Evolutionary conservation across 2,113 vertebrate genomes (phyloP).

Genomic region (Tachycineta bicolor): DNA sequence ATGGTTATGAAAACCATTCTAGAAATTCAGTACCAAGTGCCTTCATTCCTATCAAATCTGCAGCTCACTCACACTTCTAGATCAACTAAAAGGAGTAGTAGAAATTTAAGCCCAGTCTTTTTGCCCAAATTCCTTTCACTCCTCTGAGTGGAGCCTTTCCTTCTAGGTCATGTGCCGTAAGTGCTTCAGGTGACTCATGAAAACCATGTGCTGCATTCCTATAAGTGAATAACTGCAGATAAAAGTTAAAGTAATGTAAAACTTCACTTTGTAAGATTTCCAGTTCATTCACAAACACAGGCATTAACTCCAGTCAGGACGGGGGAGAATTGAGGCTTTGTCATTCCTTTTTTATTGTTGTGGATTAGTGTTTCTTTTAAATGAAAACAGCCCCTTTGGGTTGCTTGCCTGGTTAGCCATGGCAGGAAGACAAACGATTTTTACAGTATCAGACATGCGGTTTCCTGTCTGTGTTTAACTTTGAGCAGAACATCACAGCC

Average conservation of each 20-base stretch:
- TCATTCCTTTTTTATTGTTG: slow-evolving; percentile 67
- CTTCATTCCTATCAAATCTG: background rate
- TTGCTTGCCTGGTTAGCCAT: slow-evolving; percentile 73
- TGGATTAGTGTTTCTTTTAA: slow-evolving; percentile 74
- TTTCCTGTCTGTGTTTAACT: slow-evolving; percentile 94
- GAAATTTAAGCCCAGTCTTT: background rate
- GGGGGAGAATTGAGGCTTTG: background rate
- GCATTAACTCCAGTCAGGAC: background rate
- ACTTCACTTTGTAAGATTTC: slow-evolving; percentile 2
- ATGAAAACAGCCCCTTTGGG: slow-evolving; percentile 75
- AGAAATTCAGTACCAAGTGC: background rate
- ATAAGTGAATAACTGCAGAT: background rate
- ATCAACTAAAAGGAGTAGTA: background rate
- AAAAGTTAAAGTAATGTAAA: slow-evolving; percentile 17
- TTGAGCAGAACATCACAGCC: slow-evolving; percentile 81
- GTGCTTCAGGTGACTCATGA: background rate
- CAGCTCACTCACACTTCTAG: background rate
- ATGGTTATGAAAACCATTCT: background rate
- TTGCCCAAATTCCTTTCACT: background rate
- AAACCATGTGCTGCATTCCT: background rate
- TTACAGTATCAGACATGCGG: slow-evolving; percentile 92
- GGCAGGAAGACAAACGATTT: slow-evolving; percentile 80
- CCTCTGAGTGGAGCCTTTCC: background rate
- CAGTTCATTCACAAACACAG: slow-evolving; percentile 24
- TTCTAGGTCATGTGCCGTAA: background rate